A percentile compares a stretch with the other conserved stretches of the same genome.
These are phyloP conservation scores for Euura lappo DNA, from an alignment of 1,140 invertebrate species.

Conservation along the genomic window DNA sequence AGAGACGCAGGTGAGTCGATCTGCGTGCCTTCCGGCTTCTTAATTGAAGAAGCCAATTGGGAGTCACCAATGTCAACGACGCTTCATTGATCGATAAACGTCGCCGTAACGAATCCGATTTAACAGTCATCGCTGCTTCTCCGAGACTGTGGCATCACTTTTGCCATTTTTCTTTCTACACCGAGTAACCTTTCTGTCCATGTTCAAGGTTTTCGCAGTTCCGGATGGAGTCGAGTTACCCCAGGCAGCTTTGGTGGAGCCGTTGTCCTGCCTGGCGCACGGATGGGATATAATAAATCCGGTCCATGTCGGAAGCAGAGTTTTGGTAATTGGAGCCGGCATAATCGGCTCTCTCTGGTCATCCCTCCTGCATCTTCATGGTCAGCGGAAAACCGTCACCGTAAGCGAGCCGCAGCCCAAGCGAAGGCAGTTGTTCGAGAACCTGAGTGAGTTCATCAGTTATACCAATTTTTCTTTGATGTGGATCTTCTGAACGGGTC, in stretches of 20 bases:
- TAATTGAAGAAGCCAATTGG: background rate
- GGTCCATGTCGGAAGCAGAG: constrained; percentile 59
- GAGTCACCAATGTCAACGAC: too few species aligned
- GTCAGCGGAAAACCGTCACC: constrained; percentile 63
- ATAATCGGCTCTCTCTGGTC: constrained; percentile 69
- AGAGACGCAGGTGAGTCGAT: constrained; percentile 53
- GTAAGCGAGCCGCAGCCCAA: constrained; percentile 64
- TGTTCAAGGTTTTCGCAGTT: background rate
- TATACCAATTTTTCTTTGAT: too few species aligned
- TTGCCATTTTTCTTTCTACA: background rate
- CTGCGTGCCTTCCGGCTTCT: constrained; percentile 14
- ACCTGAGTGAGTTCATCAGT: constrained; percentile 53
- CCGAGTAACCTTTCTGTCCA: too few species aligned
- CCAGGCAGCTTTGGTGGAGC: constrained; percentile 64
- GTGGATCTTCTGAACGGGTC: too few species aligned
- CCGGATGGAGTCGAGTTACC: background rate
- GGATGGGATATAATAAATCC: constrained; percentile 63
- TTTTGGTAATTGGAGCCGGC: constrained; percentile 66
- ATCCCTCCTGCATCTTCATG: constrained; percentile 63
- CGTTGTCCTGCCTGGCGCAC: constrained; percentile 66
- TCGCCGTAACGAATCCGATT: too few species aligned
- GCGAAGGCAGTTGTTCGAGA: constrained; percentile 59
- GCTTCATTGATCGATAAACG: too few species aligned
- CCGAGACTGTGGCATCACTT: too few species aligned
- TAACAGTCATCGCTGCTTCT: too few species aligned